phyloP scores from a whole-genome alignment of 2,113 vertebrate species.

The Hemiprocne comata region DNA sequence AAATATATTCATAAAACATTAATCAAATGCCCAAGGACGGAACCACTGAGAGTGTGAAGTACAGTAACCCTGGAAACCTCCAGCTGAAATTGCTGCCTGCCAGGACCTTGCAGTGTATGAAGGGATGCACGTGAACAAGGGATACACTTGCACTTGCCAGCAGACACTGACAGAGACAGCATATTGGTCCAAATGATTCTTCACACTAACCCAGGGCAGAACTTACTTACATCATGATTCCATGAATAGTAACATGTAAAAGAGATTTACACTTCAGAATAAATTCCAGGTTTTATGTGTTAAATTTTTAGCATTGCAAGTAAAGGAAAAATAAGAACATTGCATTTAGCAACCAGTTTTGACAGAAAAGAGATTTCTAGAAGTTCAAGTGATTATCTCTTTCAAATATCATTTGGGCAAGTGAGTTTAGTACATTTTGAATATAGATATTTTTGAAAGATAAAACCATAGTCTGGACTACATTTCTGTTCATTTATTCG shows the following conservation, averaged over 20 bases:
- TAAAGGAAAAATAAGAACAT: not conserved
- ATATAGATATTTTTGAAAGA: not conserved
- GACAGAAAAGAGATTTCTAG: not conserved
- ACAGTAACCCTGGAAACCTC: not conserved
- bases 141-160: not conserved
- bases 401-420: not conserved
- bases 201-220: not conserved
- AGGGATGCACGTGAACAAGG: fast-evolving
- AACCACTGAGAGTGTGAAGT: not conserved
- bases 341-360: not conserved
- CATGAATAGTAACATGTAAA: not conserved
- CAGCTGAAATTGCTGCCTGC: not conserved
- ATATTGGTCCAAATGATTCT: not conserved
- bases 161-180: not conserved
- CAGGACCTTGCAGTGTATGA: not conserved
- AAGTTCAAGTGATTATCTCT: not conserved
- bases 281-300: not conserved
- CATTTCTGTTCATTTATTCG: not conserved
- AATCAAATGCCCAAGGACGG: not conserved
- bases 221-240: not conserved
- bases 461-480: not conserved
- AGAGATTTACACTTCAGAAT: not conserved
- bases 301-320: not conserved
- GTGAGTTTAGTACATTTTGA: not conserved
- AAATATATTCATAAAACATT: not conserved